Evolutionary conservation across 2,113 vertebrate species (phyloP).

Genomic region (Tachycineta bicolor): DNA sequence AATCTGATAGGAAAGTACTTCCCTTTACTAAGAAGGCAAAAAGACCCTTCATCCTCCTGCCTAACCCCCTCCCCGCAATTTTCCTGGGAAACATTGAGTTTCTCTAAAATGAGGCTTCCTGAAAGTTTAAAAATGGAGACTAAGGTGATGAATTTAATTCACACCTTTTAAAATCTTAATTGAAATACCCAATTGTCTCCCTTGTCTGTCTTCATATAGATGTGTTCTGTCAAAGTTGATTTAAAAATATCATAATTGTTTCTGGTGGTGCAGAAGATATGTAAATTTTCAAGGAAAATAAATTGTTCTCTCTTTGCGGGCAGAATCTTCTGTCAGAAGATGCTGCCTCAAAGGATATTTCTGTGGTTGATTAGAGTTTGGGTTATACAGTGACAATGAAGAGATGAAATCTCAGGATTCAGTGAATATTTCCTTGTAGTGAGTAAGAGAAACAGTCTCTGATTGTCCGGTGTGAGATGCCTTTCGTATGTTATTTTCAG

Average conservation of each 20-base stretch:
- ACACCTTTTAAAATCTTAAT: neutral
- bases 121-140: neutral
- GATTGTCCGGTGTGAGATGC: neutral
- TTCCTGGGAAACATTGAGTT: neutral
- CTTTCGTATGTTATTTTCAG: neutral
- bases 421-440: neutral
- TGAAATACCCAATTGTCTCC: neutral
- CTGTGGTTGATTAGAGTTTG: neutral
- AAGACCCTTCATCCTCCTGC: rapidly evolving
- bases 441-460: neutral
- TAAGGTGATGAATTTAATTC: neutral
- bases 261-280: rapidly evolving
- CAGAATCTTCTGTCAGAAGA: neutral
- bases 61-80: rapidly evolving
- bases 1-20: neutral
- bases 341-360: neutral
- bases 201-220: neutral
- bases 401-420: neutral
- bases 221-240: neutral
- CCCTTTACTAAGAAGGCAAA: neutral
- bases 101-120: neutral
- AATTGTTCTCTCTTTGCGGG: neutral
- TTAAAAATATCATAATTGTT: neutral
- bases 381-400: neutral
- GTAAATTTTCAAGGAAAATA: neutral